These are phyloP conservation scores for Antigone vipio DNA, from an alignment of 2,113 vertebrate species.

Conservation along the genomic window DNA sequence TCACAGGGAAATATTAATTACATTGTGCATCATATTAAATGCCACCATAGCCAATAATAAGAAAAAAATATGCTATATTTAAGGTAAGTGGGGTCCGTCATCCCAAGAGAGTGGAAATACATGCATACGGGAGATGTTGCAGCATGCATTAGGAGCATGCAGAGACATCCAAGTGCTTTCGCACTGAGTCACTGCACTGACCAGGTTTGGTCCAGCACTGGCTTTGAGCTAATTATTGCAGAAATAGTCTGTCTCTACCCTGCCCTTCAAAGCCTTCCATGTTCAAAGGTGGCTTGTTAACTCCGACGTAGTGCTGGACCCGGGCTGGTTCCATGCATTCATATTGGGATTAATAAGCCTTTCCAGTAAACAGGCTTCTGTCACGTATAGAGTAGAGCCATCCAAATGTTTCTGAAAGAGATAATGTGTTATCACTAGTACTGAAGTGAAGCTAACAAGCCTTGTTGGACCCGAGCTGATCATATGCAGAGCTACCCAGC, in stretches of 20 bases:
- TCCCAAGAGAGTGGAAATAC: neutral
- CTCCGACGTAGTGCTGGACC: neutral
- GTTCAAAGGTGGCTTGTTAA: neutral
- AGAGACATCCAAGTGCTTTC: neutral
- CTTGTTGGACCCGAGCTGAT: neutral
- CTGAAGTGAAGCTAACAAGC: neutral
- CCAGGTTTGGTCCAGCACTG: neutral
- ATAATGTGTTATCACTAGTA: neutral
- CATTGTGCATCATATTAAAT: neutral
- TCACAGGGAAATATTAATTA: neutral
- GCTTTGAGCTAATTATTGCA: neutral
- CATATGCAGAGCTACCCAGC: neutral
- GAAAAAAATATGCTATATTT: neutral
- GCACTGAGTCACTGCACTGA: neutral
- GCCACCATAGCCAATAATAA: neutral
- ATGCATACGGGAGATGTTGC: neutral
- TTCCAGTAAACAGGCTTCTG: neutral
- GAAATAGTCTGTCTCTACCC: neutral
- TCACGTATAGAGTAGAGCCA: neutral
- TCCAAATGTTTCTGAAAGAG: conserved; percentile 2
- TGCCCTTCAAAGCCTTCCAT: neutral
- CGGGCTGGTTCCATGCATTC: neutral
- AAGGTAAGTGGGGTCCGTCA: neutral
- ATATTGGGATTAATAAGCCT: neutral
- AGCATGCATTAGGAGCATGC: neutral